Base-by-base conservation (phyloP, 2,888 invertebrate species). In the Volucella zonaria region DNA sequence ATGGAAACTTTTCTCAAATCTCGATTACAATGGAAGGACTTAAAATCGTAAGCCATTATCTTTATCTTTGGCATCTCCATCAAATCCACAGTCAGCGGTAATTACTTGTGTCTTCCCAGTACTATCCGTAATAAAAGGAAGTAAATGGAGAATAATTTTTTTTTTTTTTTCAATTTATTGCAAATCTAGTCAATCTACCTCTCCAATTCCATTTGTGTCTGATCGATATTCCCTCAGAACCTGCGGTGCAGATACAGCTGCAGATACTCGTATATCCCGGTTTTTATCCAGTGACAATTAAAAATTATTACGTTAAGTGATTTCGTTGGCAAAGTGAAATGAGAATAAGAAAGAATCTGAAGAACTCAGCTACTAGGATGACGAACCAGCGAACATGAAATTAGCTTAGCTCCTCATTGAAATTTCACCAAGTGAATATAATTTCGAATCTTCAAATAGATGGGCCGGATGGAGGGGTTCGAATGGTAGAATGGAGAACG, bases 381-480 rank as follows among this genome's bases (percentile, higher is more conserved):
- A 52, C 61, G 47, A 70, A 42, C 77, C 77, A 79, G 38, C 31
- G 68, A 80, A 74, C 52, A 67, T 15, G 74, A 74, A 80, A 80
- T 80, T 80, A 74, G 74, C 74, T 80, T 68, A 61, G 58, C 45
- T 75, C 38, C 67, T 74, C 74, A 74, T 74, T 80, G 61, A 80
- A 75, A 74, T 73, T 73, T 73, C 58, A 43, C 73, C 73, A 64
- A 79, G 64, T 62, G 80, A 80, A 80, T 67, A 56, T 79, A 75
- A 73, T 62, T 64, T 80, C 18, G 54, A 67, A 75, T 68, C 74
- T 52, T 74, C 74, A 54, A 67, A 61, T 58, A 45, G 45, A 49
- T 42, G 64, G 31, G 31, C 31, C 52, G 54, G 52, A n/a, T 31
- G 40, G 31, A 6, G 56, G 10, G 42, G 40, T 11, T 51, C 54